These are phyloP conservation scores for Indicator indicator DNA, from an alignment of 2,113 vertebrate genomes.

Conservation along the genomic window DNA sequence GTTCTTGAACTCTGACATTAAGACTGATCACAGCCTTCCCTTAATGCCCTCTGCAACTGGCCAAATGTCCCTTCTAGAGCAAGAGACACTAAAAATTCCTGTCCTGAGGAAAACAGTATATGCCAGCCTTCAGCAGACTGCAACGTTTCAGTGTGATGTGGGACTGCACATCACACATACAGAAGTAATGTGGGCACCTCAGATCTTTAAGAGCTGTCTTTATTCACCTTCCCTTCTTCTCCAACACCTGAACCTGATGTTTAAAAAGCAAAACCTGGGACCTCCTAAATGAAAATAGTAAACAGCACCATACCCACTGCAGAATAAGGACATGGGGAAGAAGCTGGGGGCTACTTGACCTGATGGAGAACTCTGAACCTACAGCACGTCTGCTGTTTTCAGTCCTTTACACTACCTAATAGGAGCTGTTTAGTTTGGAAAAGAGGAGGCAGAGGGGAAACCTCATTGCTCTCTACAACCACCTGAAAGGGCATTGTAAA, in stretches of 20 bases:
- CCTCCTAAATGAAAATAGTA: not conserved
- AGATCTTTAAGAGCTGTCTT: not conserved
- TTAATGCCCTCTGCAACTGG: not conserved
- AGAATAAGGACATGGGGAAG: not conserved
- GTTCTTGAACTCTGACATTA: fast-evolving
- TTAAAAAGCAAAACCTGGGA: not conserved
- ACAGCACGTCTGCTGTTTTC: not conserved
- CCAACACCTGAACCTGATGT: not conserved
- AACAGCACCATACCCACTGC: not conserved
- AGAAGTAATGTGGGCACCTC: not conserved
- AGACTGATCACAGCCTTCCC: not conserved
- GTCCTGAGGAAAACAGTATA: not conserved
- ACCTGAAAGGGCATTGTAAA: no score
- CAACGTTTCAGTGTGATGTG: fast-evolving
- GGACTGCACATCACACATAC: no score
- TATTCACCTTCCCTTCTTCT: not conserved
- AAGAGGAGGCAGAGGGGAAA: no score
- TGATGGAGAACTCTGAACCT: not conserved
- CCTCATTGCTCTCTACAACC: no score
- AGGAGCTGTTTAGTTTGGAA: not conserved
- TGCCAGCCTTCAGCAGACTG: not conserved
- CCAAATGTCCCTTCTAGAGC: not conserved
- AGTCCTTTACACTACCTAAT: not conserved
- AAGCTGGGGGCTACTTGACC: not conserved
- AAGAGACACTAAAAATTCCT: not conserved